Evolutionary conservation across 2,888 invertebrate species (phyloP).

Genomic region (Drosophila demipolita): DNA sequence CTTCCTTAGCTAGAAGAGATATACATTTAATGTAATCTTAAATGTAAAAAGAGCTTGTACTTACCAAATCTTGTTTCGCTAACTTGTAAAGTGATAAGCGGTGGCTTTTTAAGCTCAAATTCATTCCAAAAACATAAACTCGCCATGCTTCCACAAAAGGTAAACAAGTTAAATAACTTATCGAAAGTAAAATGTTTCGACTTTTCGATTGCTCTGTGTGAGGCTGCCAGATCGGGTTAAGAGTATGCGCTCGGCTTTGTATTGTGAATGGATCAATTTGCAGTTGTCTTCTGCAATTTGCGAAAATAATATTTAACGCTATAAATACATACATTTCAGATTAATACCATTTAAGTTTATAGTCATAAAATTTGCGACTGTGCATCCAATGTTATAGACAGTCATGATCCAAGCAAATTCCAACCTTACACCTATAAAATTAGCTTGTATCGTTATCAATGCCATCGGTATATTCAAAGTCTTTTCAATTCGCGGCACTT

Average conservation of each 20-base stretch:
- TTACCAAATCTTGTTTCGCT: conserved; percentile 70
- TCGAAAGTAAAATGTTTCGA: neutral
- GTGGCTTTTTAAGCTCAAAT: conserved; percentile 81
- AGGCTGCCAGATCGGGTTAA: conserved; percentile 19
- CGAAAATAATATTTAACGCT: neutral
- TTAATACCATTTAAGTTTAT: neutral
- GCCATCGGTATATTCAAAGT: conserved; percentile 7
- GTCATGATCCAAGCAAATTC: neutral
- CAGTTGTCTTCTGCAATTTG: neutral
- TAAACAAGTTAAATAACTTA: conserved; percentile 24
- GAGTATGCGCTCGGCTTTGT: neutral
- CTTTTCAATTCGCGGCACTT: conserved; percentile 3
- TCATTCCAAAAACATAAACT: conserved; percentile 80
- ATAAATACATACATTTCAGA: neutral
- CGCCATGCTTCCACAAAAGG: conserved; percentile 57
- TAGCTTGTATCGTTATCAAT: neutral
- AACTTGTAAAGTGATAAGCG: conserved; percentile 73
- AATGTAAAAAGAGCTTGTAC: neutral
- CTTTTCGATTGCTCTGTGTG: neutral
- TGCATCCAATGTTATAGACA: neutral
- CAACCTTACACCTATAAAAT: neutral
- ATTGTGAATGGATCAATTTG: neutral
- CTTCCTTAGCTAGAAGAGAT: conserved; percentile 58
- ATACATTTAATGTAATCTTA: neutral
- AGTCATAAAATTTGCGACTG: neutral